A percentile compares a stretch with the other conserved stretches of the same genome.
Conservation (phyloP, 2,797 vertebrate genomes). For the Molossus molossus region DNA sequence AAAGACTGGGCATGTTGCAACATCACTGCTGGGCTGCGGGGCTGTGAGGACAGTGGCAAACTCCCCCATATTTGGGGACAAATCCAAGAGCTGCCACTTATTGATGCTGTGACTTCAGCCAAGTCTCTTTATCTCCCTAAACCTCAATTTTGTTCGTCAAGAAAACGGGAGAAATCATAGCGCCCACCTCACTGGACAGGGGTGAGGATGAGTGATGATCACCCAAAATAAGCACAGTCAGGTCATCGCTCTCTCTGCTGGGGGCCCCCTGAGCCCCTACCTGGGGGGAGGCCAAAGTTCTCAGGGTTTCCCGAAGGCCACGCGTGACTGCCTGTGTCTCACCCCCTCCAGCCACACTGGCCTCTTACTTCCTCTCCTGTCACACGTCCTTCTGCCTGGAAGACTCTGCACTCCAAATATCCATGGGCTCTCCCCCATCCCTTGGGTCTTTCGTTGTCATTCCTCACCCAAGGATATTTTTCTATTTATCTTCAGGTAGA, state of each 20-base stretch:
- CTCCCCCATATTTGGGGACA: neutral
- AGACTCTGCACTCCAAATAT: neutral
- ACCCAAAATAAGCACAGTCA: neutral
- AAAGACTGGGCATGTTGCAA: fast-evolving
- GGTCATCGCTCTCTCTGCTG: fast-evolving
- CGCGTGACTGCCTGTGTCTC: neutral
- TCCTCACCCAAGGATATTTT: too few relatives aligned
- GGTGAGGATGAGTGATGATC: neutral
- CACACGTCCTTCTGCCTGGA: neutral
- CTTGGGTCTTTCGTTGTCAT: neutral
- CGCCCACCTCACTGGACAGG: neutral
- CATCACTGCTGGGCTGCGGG: neutral
- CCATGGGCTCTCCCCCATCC: neutral
- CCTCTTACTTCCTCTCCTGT: neutral
- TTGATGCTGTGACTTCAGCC: neutral
- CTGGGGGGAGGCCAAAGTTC: neutral
- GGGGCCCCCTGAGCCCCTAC: neutral
- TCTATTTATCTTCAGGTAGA: too few relatives aligned
- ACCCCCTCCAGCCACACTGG: neutral
- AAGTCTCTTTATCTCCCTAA: neutral
- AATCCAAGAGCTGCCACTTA: neutral
- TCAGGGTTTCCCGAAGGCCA: neutral
- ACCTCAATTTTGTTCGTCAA: neutral
- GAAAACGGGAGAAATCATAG: neutral
- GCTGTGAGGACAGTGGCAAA: neutral